These are phyloP conservation scores for Melospiza georgiana DNA, from an alignment of 2,113 vertebrate genomes.

Conservation along the genomic window DNA sequence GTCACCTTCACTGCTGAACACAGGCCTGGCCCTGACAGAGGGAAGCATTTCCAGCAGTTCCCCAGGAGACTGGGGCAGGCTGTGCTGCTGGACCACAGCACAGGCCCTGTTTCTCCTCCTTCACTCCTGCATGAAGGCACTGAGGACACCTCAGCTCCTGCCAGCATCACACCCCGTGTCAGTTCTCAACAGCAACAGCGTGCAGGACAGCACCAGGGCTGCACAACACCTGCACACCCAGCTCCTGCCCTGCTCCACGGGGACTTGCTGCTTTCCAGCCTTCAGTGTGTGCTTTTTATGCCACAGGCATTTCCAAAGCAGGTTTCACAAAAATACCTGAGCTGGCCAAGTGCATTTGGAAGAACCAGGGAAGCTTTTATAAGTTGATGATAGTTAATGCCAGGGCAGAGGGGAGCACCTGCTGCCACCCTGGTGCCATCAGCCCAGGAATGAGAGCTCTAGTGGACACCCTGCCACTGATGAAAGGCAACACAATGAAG, in stretches of 20 bases:
- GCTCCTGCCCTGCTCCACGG: background rate
- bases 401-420: background rate
- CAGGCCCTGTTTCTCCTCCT: accelerated
- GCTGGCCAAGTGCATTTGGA: background rate
- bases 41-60: background rate
- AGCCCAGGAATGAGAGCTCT: background rate
- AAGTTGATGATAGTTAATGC: background rate
- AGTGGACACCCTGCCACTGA: background rate
- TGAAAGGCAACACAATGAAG: background rate
- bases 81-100: background rate
- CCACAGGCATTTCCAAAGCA: background rate
- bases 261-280: background rate
- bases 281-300: background rate
- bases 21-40: background rate
- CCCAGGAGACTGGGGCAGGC: background rate
- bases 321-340: background rate
- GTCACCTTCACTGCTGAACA: background rate
- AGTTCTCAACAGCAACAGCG: background rate
- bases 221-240: background rate
- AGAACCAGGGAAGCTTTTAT: background rate
- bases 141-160: background rate
- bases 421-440: background rate
- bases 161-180: background rate
- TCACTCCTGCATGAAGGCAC: background rate
- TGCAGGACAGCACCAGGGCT: background rate